phyloP scores from a whole-genome alignment of 2,113 vertebrate genomes.

The Hypomesus transpacificus region DNA sequence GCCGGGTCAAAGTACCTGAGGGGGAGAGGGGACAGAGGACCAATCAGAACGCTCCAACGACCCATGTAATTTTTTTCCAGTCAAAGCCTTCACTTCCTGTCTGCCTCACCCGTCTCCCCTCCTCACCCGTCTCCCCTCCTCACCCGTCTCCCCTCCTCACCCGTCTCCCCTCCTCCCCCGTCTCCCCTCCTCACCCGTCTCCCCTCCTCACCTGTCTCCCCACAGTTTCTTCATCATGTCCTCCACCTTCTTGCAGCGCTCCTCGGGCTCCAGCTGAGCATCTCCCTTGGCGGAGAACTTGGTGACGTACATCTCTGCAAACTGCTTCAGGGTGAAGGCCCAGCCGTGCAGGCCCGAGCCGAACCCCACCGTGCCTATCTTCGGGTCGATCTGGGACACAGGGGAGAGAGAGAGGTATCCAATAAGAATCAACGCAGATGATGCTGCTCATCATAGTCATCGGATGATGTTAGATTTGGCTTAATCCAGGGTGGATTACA shows the following conservation, averaged over 20 bases:
- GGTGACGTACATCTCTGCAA: slow-evolving; percentile 93
- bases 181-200: too few relatives aligned
- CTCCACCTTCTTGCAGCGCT: slow-evolving; percentile 92
- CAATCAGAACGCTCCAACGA: not conserved
- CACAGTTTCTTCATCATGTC: slow-evolving; percentile 99
- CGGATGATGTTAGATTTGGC: not conserved
- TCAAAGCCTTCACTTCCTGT: not conserved
- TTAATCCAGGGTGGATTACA: too few relatives aligned
- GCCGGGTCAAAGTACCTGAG: slow-evolving; percentile 84
- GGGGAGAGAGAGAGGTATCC: not conserved
- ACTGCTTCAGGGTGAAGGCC: slow-evolving; percentile 98
- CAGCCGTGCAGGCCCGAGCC: slow-evolving; percentile 95
- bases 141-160: not conserved
- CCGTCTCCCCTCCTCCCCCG: too few relatives aligned
- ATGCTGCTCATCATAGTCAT: not conserved
- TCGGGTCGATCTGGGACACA: slow-evolving; percentile 80
- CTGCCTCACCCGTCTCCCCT: slow-evolving; percentile 74
- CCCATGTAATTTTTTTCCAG: not conserved
- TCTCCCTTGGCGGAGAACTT: slow-evolving; percentile 94
- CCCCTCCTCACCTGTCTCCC: slow-evolving; percentile 88
- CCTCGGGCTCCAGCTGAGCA: slow-evolving; percentile 69
- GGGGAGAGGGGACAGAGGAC: too few relatives aligned
- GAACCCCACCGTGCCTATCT: slow-evolving; percentile 90
- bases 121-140: too few relatives aligned
- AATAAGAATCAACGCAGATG: not conserved